Percentiles rank a stretch among this genome's conserved stretches.
Conservation (phyloP, 2,113 vertebrate species). For the Brienomyrus longianalis region DNA sequence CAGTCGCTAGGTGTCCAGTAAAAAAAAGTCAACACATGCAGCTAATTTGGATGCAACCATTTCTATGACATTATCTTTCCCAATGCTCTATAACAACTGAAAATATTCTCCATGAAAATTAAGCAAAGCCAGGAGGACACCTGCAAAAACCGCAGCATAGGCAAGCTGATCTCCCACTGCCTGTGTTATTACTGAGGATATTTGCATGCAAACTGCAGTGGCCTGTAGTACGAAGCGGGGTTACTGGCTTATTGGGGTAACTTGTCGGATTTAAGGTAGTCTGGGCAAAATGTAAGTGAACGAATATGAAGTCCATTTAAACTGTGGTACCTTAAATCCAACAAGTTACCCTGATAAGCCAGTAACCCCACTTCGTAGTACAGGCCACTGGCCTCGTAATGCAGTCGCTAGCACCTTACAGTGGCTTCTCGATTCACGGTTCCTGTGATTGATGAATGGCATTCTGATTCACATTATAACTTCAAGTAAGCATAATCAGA, state of each 20-base stretch:
- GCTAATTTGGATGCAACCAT: background rate
- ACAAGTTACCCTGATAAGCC: too few relatives aligned
- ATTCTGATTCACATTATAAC: background rate
- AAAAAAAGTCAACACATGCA: background rate
- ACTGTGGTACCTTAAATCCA: too few relatives aligned
- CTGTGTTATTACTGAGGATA: background rate
- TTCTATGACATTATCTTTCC: background rate
- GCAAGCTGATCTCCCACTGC: background rate
- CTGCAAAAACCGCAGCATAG: background rate
- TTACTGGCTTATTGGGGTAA: too few relatives aligned
- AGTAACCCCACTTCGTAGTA: too few relatives aligned
- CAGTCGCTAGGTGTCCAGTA: background rate
- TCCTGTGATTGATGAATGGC: background rate
- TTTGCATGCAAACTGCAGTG: background rate
- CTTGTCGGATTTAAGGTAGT: too few relatives aligned
- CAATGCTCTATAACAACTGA: background rate
- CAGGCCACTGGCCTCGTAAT: background rate
- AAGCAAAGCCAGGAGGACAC: background rate
- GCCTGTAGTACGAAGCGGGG: too few relatives aligned
- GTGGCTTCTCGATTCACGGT: background rate
- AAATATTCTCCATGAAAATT: background rate
- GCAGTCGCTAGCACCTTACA: background rate
- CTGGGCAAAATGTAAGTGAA: too few relatives aligned
- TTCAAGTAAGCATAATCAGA: background rate
- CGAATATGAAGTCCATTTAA: too few relatives aligned